Evolutionary conservation across 37 sponge, comb jelly and placozoan genomes (phyloP).

Genomic region (Mnemiopsis leidyi): DNA sequence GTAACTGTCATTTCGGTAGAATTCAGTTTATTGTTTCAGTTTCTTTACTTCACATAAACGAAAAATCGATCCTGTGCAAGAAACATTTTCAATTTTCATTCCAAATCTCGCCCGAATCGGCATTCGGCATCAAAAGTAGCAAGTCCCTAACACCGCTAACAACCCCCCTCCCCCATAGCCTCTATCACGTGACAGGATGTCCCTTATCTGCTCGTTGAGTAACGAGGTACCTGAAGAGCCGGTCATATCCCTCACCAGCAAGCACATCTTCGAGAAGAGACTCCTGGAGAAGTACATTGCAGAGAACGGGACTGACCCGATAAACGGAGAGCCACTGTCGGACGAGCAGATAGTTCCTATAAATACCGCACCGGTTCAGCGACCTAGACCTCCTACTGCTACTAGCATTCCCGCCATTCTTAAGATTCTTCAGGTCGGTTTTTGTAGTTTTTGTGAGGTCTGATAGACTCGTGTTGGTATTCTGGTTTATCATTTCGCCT

Average conservation of each 20-base stretch:
- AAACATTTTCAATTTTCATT: neutral
- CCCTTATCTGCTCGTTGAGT: conserved; percentile 71
- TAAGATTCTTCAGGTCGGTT: conserved; percentile 93
- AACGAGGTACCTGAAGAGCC: conserved; percentile 97
- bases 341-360: conserved; percentile 71
- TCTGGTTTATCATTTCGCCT: no score
- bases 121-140: no score
- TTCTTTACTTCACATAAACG: no score
- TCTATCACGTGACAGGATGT: no score
- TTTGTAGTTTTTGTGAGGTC: no score
- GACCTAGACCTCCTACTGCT: conserved; percentile 96
- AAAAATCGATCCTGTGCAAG: neutral
- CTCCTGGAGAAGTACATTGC: conserved; percentile 87
- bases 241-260: conserved; percentile 90
- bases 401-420: conserved; percentile 99
- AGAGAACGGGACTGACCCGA: conserved; percentile 90
- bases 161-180: neutral
- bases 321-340: conserved; percentile 88
- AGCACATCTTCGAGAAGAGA: conserved; percentile 88
- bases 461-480: no score
- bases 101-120: neutral
- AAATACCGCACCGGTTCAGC: conserved; percentile 75
- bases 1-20: no score
- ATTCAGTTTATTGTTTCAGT: no score
- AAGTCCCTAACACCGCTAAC: neutral